Base-by-base conservation (phyloP, 1,140 invertebrate genomes). In the Hirudo medicinalis region DNA sequence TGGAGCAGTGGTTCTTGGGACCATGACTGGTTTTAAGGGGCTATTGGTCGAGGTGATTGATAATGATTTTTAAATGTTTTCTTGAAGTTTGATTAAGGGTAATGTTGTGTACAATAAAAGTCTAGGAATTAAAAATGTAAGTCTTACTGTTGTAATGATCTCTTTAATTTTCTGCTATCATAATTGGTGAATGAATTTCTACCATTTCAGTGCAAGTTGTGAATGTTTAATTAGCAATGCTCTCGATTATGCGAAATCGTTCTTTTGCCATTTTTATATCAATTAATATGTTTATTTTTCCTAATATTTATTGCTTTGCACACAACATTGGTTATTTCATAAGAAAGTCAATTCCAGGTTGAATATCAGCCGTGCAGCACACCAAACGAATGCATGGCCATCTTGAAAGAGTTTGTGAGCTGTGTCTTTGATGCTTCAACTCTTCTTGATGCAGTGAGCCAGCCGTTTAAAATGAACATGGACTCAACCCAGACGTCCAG, bases 301-400 rank as follows among this genome's bases (percentile, higher is more conserved):
- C 22, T 17, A 63, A 3, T 32, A 27, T 63, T 25, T 69, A 72
- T 15, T 72, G n/a, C 49, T 25, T 6, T 0, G 11, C 54, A 22
- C 15, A 9, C 19, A 68, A 29, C 54, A 25, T 71, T 66, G 57
- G 17, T 70, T 70, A 22, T 17, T 25, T 43, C 49, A 22, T 20
- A 54, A 19, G 66, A 40, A 13, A 75, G 53, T 75, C 73, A 66
- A 68, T 80, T 82, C 22, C 78, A 91, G 89, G 87, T 94, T 19
- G 94, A 97, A 83, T 97, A 97, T 80, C 86, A 88, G 71, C 91
- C 94, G 0, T 95, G 91, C 81, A 85, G 91, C 2, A 87, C 94
- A 57, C 88, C 92, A 0, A 86, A 86, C 57, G 89, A 88, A 73
- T 94, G 92, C 76, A 96, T 91, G 91, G 90, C 91, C 77, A 84